These are phyloP conservation scores for Drosophila navojoa DNA, from an alignment of 1,140 invertebrate species.

Conservation along the genomic window DNA sequence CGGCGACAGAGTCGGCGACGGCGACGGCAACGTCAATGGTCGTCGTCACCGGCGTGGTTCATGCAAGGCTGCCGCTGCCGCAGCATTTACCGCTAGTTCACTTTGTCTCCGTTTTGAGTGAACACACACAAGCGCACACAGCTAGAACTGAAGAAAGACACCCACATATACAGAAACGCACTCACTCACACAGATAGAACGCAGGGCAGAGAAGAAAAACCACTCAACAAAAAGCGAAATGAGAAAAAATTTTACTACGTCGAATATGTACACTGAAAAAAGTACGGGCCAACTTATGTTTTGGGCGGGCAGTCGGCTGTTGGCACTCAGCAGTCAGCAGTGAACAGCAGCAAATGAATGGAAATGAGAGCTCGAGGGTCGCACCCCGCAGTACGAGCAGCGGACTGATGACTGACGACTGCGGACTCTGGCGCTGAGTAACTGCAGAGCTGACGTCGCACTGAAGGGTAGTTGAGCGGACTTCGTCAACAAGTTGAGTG, in stretches of 20 bases:
- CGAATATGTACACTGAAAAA: conserved; percentile 63
- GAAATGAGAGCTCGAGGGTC: conserved; percentile 43
- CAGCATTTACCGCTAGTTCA: conserved; percentile 76
- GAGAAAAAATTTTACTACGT: conserved; percentile 75
- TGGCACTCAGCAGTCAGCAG: too few species aligned
- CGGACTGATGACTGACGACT: not conserved
- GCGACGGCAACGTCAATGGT: conserved; percentile 28
- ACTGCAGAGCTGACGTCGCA: conserved; percentile 35
- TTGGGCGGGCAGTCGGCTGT: conserved; percentile 42
- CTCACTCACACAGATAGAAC: conserved; percentile 35
- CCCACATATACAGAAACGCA: conserved; percentile 36
- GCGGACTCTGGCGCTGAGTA: conserved; percentile 33
- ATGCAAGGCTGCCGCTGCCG: conserved; percentile 53
- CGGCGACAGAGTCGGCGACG: conserved; percentile 14
- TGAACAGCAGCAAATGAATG: conserved; percentile 43
- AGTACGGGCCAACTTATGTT: conserved; percentile 53
- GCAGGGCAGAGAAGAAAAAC: conserved; percentile 52
- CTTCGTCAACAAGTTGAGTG: conserved; percentile 64
- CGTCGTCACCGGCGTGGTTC: conserved; percentile 62
- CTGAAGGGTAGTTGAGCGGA: conserved; percentile 24
- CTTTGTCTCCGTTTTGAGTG: conserved; percentile 36
- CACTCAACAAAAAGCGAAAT: conserved; percentile 81
- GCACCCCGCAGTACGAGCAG: not conserved
- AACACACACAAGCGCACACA: conserved; percentile 7
- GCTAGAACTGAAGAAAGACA: conserved; percentile 41